phyloP scores from a whole-genome alignment of 2,797 vertebrate genomes.

The Xenopus petersii region DNA sequence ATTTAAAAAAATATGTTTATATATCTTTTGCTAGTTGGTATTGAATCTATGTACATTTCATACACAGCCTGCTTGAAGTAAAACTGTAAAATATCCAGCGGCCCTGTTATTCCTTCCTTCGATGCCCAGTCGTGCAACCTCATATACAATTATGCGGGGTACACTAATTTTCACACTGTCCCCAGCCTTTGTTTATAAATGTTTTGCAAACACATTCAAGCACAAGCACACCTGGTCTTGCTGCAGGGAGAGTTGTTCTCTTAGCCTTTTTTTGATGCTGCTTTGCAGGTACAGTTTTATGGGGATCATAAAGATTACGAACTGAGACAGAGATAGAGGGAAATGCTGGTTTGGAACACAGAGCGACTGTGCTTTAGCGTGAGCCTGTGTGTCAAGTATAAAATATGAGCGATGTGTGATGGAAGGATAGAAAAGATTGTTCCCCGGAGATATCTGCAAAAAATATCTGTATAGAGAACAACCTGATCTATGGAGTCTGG shows the following conservation, averaged over 20 bases:
- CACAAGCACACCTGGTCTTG: slow-evolving; percentile 23
- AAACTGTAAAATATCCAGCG: too few species aligned
- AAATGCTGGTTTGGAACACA: slow-evolving; percentile 8
- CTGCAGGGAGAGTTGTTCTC: slow-evolving; percentile 28
- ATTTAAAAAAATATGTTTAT: too few species aligned
- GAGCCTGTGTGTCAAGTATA: slow-evolving; percentile 19
- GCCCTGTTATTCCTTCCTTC: too few species aligned
- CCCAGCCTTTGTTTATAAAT: not conserved
- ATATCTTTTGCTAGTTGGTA: too few species aligned
- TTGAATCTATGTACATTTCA: too few species aligned
- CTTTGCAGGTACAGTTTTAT: slow-evolving; percentile 49
- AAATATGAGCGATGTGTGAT: slow-evolving; percentile 37
- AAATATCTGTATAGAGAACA: slow-evolving; percentile 21
- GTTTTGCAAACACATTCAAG: slow-evolving; percentile 7
- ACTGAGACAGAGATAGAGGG: slow-evolving; percentile 30
- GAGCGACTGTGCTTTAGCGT: slow-evolving; percentile 1
- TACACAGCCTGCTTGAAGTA: too few species aligned
- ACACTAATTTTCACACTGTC: slow-evolving; percentile 15
- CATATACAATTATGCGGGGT: not conserved
- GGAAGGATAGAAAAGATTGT: slow-evolving; percentile 27
- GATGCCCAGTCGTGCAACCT: not conserved
- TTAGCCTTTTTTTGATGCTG: slow-evolving; percentile 30
- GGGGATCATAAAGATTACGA: slow-evolving; percentile 44
- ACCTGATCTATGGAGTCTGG: slow-evolving; percentile 22
- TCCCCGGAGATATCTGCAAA: slow-evolving; percentile 11